Percentiles rank a stretch among this genome's conserved stretches.
Evolutionary conservation across 1,140 invertebrate species (phyloP).

Genomic region (Brachionus rubens): DNA sequence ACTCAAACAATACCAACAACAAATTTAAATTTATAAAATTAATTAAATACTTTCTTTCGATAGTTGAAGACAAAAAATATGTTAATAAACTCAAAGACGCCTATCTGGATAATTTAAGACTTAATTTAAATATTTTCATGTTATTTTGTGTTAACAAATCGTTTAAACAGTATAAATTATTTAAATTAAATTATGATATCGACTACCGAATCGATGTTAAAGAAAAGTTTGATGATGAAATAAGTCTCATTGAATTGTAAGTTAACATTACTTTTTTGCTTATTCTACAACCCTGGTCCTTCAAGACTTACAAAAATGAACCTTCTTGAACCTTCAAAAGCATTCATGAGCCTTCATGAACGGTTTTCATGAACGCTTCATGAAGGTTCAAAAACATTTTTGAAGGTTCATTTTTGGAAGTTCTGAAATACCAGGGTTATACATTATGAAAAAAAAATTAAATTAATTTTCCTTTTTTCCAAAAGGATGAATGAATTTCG

Average conservation of each 20-base stretch:
- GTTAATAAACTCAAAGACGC: neutral
- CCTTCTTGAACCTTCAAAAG: too few relatives aligned
- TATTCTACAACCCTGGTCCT: too few relatives aligned
- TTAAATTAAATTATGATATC: constrained; percentile 27
- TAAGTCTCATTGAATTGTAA: constrained; percentile 36
- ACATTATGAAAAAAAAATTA: neutral
- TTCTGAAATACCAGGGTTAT: too few relatives aligned
- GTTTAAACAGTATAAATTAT: neutral
- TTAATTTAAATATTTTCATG: neutral
- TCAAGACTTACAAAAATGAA: too few relatives aligned
- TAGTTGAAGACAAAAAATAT: neutral
- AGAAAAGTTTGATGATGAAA: constrained; percentile 26
- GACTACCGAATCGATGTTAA: neutral
- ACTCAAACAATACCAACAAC: too few relatives aligned
- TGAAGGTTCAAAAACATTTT: too few relatives aligned
- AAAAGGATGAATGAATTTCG: constrained; percentile 26
- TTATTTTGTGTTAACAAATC: neutral
- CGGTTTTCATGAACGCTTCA: too few relatives aligned
- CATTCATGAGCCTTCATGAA: too few relatives aligned
- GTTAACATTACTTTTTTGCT: neutral
- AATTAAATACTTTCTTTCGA: neutral
- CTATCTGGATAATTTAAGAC: neutral
- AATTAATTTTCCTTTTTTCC: neutral
- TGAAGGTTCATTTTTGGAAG: too few relatives aligned
- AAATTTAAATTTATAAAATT: neutral